A percentile compares a stretch with the other conserved stretches of the same genome.
Evolutionary conservation across 2,113 vertebrate genomes (phyloP).

Genomic region (Myiagra hebetior): DNA sequence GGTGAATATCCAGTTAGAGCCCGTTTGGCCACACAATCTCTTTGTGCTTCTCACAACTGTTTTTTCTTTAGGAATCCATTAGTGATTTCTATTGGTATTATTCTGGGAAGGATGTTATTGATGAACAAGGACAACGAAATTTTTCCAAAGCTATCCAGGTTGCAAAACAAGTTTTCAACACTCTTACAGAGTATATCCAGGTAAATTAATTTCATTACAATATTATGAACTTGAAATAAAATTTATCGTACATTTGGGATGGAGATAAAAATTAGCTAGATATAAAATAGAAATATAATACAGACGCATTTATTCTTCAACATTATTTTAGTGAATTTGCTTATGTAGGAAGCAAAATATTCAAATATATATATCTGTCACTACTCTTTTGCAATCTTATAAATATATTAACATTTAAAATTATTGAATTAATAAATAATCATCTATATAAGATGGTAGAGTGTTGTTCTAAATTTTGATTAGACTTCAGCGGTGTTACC

Average conservation of each 20-base stretch:
- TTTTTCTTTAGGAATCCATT: slow-evolving; percentile 86
- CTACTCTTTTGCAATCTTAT: neutral
- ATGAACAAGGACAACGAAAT: slow-evolving; percentile 94
- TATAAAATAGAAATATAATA: neutral
- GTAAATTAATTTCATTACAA: slow-evolving; percentile 62
- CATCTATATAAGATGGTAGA: neutral
- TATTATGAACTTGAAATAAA: neutral
- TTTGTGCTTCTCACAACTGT: neutral
- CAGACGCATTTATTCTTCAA: neutral
- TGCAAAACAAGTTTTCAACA: slow-evolving; percentile 97
- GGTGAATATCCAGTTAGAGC: neutral
- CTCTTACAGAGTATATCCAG: slow-evolving; percentile 96
- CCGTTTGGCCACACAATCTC: neutral
- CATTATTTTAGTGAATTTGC: neutral
- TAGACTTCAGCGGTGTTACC: neutral
- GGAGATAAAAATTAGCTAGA: neutral
- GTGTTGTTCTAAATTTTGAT: neutral
- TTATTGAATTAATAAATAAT: neutral
- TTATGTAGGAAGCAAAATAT: neutral
- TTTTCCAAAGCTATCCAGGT: slow-evolving; percentile 98
- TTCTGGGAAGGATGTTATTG: slow-evolving; percentile 95
- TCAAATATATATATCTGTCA: neutral
- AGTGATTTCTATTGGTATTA: slow-evolving; percentile 99
- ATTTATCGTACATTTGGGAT: neutral
- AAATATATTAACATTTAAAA: neutral